Evolutionary conservation across 2,113 vertebrate species (phyloP), one percentile per base, ranked within the genome.

Genomic region (Lipotes vexillifer): DNA sequence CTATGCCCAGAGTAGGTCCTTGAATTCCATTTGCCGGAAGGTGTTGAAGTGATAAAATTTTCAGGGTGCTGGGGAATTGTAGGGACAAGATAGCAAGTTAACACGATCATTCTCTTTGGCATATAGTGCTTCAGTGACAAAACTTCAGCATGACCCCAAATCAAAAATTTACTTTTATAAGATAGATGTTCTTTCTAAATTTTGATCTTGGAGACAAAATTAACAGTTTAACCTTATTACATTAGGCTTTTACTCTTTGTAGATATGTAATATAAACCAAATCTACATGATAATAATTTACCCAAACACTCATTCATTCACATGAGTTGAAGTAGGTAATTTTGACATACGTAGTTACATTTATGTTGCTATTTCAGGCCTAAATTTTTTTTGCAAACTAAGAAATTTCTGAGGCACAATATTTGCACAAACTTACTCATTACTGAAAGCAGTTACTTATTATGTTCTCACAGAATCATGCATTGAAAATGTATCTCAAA

Each of bases 201-300:
- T 89, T 95, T 80, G 29, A 29, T 49, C 86, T 93, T 81, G 65
- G 57, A 90, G 46, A 66, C 14, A 74, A 97, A 82, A 90, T 81
- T 59, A 71, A 41, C 63, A 66, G 33, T 14, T 57, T 85, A 75
- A 23, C 21, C 46, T 81, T 84, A 44, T 41, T 27, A 90, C 86
- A 68, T 69, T 55, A 80, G 68, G 18, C 33, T 63, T 75, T 80
- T 61, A 63, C 63, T 33, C n/a, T 68, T 20, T 77, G 41, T 77
- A 44, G 7, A 3, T n/a, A 33, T 88, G n/a, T 85, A 52, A 49
- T 80, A 72, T 75, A 44, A 95, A 77, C 9, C 6, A 93, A 93
- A 41, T 82, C 41, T 69, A 38, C 8, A n/a, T 90, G 25, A 88
- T 63, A 82, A 21, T 77, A 91, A 38, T 83, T 82, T 6, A 77